Evolutionary conservation across 2,113 vertebrate genomes (phyloP).

Genomic region (Todiramphus chloris): DNA sequence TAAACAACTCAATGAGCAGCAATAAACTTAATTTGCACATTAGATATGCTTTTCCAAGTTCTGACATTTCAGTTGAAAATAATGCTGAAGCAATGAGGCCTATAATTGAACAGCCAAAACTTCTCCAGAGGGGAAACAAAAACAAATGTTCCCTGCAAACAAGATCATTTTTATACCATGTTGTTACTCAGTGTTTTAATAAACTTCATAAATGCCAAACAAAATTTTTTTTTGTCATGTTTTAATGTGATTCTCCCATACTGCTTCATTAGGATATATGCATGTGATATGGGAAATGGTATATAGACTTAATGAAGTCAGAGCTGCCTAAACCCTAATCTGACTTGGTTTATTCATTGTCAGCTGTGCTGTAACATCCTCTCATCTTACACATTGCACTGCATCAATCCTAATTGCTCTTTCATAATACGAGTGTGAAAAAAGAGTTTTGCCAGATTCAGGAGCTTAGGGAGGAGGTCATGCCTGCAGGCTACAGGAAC

Average conservation of each 20-base stretch:
- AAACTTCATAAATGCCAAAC: conserved; percentile 72
- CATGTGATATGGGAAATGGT: neutral
- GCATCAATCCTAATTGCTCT: conserved; percentile 6
- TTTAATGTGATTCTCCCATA: conserved; percentile 5
- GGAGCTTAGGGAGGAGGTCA: neutral
- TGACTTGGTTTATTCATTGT: neutral
- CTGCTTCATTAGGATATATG: neutral
- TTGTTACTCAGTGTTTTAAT: conserved; percentile 76
- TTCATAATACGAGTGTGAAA: neutral
- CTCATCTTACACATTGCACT: neutral
- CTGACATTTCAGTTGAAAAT: conserved; percentile 80
- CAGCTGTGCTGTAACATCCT: neutral
- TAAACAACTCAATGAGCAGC: conserved; percentile 78
- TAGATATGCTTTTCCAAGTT: conserved; percentile 82
- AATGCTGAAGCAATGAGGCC: conserved; percentile 83
- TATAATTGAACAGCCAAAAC: conserved; percentile 84
- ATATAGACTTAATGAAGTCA: neutral
- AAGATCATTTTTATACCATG: conserved; percentile 71
- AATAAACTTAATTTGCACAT: conserved; percentile 85
- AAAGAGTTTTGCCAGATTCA: conserved; percentile 9
- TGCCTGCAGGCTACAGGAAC: neutral
- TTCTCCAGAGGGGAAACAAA: conserved; percentile 78
- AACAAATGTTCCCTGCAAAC: conserved; percentile 80
- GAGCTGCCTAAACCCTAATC: neutral
- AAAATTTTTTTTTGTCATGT: neutral